These are phyloP conservation scores for Hypomecis punctinalis DNA, from an alignment of 2,888 invertebrate genomes.

Conservation along the genomic window DNA sequence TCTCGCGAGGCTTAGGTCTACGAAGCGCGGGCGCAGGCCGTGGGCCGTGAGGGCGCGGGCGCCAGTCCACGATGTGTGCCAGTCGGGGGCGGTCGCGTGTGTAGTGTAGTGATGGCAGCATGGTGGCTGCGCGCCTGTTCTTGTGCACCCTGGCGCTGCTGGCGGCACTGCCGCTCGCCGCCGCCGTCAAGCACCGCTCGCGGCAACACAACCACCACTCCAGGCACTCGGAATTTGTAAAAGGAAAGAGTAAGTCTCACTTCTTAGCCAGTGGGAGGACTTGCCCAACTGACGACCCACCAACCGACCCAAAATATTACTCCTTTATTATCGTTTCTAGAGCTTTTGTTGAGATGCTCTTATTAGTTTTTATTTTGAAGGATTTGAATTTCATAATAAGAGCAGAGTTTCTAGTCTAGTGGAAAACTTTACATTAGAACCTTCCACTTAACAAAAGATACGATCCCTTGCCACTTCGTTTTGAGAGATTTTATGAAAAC, in stretches of 20 bases:
- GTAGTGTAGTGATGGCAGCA: slow-evolving; percentile 79
- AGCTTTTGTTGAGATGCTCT: slow-evolving; percentile 8
- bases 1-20: slow-evolving; percentile 56
- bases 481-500: slow-evolving; percentile 15
- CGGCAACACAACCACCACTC: slow-evolving; percentile 59
- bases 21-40: slow-evolving; percentile 71
- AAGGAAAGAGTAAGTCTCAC: slow-evolving; percentile 90
- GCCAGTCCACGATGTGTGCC: slow-evolving; percentile 79
- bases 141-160: slow-evolving; percentile 76
- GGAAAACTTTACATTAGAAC: too few relatives aligned
- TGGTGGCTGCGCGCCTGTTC: slow-evolving; percentile 74
- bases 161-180: slow-evolving; percentile 59
- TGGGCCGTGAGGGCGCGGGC: slow-evolving; percentile 61
- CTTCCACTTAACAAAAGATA: too few relatives aligned
- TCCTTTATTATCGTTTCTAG: slow-evolving; percentile 15
- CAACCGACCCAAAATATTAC: slow-evolving; percentile 1
- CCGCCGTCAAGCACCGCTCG: slow-evolving; percentile 64
- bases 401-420: too few relatives aligned
- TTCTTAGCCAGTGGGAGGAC: slow-evolving; percentile 6
- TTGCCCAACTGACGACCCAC: slow-evolving; percentile 9
- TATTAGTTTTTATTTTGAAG: not conserved
- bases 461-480: slow-evolving; percentile 5
- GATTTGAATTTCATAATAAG: too few relatives aligned
- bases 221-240: slow-evolving; percentile 88
- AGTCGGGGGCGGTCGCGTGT: slow-evolving; percentile 72